Evolutionary conservation across 1,140 invertebrate genomes (phyloP).

Genomic region (Drosophila parabipectinata): DNA sequence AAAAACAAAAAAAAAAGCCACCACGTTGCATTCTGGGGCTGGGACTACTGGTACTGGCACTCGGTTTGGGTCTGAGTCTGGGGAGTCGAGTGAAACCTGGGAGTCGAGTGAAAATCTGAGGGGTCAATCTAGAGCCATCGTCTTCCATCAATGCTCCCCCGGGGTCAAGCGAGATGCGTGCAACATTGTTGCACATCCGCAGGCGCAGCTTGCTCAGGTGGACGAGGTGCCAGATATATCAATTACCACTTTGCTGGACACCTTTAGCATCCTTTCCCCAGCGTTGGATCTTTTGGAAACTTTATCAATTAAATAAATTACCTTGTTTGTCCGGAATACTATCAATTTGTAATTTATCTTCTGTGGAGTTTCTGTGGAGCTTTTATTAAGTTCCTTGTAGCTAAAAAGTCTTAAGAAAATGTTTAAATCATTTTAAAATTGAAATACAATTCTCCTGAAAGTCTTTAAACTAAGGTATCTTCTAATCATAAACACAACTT

Average conservation of each 20-base stretch:
- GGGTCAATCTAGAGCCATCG: conserved; percentile 10
- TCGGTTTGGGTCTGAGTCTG: conserved; percentile 22
- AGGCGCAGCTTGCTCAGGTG: background rate
- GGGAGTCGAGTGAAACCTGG: conserved; percentile 39
- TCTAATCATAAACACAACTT: no score
- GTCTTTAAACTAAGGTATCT: no score
- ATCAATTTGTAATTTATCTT: background rate
- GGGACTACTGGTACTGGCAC: conserved; percentile 29
- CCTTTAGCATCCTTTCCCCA: background rate
- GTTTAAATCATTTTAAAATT: no score
- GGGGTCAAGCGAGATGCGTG: conserved; percentile 27
- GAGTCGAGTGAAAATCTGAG: conserved; percentile 5
- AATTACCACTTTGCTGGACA: background rate
- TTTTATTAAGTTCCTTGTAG: no score
- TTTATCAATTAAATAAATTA: no score
- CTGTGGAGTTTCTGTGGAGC: background rate
- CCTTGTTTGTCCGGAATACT: no score
- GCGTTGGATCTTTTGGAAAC: background rate
- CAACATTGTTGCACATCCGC: conserved; percentile 45
- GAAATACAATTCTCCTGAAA: no score
- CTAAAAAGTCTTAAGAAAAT: no score
- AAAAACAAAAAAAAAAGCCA: conserved; percentile 37
- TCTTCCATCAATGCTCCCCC: conserved; percentile 9
- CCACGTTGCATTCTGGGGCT: conserved; percentile 36
- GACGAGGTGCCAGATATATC: conserved; percentile 2